Evolutionary conservation across 2,888 invertebrate genomes (phyloP).

Genomic region (Capitulum mitella): DNA sequence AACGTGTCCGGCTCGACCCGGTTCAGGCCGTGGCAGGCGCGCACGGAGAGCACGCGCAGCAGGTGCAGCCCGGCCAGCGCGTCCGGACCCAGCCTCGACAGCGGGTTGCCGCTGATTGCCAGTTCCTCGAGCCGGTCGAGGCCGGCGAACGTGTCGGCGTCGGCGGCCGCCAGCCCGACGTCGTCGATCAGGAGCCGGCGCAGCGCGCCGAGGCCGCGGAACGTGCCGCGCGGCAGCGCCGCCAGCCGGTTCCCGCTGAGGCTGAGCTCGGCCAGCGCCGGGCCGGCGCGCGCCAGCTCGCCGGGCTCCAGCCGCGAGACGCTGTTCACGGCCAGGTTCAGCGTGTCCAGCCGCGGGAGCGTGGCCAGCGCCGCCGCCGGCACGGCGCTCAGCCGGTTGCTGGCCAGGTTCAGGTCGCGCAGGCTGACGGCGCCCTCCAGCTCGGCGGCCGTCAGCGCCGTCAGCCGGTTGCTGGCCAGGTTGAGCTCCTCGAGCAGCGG

Average conservation of each 20-base stretch:
- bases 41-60: constrained; percentile 64
- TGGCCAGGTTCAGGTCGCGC: constrained; percentile 39
- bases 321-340: constrained; percentile 71
- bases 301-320: constrained; percentile 63
- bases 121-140: constrained; percentile 66
- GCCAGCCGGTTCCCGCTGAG: constrained; percentile 69
- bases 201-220: constrained; percentile 64
- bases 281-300: constrained; percentile 57
- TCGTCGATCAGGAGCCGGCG: constrained; percentile 67
- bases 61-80: constrained; percentile 78
- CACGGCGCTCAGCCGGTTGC: constrained; percentile 54
- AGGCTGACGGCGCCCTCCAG: constrained; percentile 37
- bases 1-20: constrained; percentile 69
- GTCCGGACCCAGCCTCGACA: constrained; percentile 61
- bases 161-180: constrained; percentile 70
- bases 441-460: neutral
- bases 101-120: constrained; percentile 69
- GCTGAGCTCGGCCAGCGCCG: constrained; percentile 50
- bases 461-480: neutral
- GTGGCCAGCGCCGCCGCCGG: constrained; percentile 40
- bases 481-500: neutral
- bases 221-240: constrained; percentile 61
- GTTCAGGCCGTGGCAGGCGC: constrained; percentile 57
- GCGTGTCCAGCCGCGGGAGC: constrained; percentile 57
- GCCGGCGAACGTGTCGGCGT: constrained; percentile 66